phyloP scores from a whole-genome alignment of 92 coral and sea anemone genomes.

The Heteractis magnifica region DNA sequence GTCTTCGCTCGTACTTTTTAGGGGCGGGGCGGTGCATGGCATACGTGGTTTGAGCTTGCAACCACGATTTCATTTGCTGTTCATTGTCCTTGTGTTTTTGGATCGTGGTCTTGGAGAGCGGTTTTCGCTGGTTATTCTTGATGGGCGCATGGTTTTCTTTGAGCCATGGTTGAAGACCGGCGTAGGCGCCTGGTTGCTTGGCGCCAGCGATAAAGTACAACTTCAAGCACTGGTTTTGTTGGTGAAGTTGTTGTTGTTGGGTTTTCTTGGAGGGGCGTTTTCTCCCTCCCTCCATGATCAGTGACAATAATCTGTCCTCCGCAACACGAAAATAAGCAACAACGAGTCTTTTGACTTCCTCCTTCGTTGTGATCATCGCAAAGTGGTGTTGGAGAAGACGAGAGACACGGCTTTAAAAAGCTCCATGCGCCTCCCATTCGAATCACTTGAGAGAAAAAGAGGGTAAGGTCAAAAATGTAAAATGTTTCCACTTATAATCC shows the following conservation, averaged over 20 bases:
- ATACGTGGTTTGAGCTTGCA: neutral
- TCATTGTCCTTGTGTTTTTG: neutral
- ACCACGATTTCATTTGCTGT: neutral
- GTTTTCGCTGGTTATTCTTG: neutral
- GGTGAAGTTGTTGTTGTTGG: neutral
- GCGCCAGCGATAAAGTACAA: constrained; percentile 4
- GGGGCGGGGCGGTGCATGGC: constrained; percentile 8
- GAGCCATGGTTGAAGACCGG: constrained; percentile 5
- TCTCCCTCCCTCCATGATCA: neutral
- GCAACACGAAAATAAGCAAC: neutral
- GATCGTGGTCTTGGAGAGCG: neutral
- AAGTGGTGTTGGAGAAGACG: constrained; percentile 6
- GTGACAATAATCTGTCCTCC: neutral
- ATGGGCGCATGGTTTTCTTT: neutral
- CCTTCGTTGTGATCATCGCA: neutral
- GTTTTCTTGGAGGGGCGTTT: neutral
- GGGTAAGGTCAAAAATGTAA: neutral
- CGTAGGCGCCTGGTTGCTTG: constrained; percentile 9
- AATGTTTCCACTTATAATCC: neutral
- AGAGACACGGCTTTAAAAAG: constrained; percentile 2
- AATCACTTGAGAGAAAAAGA: neutral
- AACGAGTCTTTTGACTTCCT: neutral
- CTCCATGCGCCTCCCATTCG: neutral
- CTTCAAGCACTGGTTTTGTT: neutral
- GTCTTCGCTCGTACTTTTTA: constrained; percentile 5